A percentile compares a stretch with the other conserved stretches of the same genome.
Conservation (phyloP, 2,888 invertebrate species). For the Zonitis immaculata region DNA sequence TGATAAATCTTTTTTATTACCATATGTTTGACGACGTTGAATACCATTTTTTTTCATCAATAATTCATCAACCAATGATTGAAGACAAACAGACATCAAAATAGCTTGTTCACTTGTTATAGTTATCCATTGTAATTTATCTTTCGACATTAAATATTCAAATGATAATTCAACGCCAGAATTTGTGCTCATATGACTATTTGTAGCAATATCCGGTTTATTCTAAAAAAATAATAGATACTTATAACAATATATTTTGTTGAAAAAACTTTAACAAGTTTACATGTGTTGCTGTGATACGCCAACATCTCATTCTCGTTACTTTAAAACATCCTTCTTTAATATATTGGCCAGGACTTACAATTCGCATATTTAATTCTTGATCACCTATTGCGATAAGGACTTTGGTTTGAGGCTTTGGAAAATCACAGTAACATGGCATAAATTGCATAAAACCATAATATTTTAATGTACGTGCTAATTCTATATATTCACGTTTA, state of each 20-base stretch:
- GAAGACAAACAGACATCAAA: conserved; percentile 90
- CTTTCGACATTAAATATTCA: conserved; percentile 89
- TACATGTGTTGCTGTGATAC: conserved; percentile 84
- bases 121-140: conserved; percentile 91
- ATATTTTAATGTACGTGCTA: conserved; percentile 77
- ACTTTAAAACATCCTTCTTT: conserved; percentile 87
- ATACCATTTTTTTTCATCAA: conserved; percentile 66
- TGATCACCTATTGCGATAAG: conserved; percentile 80
- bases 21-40: conserved; percentile 41
- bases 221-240: conserved; percentile 23
- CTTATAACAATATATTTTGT: too few species aligned
- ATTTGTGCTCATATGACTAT: conserved; percentile 32
- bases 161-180: conserved; percentile 80
- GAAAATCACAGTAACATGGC: conserved; percentile 72
- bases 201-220: conserved; percentile 37
- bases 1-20: conserved; percentile 56
- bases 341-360: conserved; percentile 55
- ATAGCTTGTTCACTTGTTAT: conserved; percentile 88
- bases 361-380: conserved; percentile 71
- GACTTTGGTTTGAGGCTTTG: conserved; percentile 61
- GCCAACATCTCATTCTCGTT: conserved; percentile 95
- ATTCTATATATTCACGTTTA: conserved; percentile 83
- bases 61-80: conserved; percentile 94
- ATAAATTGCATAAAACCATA: conserved; percentile 86
- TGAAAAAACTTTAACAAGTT: too few species aligned